phyloP scores from a whole-genome alignment of 2,888 invertebrate genomes.

The Dicyrtoma fusca region DNA sequence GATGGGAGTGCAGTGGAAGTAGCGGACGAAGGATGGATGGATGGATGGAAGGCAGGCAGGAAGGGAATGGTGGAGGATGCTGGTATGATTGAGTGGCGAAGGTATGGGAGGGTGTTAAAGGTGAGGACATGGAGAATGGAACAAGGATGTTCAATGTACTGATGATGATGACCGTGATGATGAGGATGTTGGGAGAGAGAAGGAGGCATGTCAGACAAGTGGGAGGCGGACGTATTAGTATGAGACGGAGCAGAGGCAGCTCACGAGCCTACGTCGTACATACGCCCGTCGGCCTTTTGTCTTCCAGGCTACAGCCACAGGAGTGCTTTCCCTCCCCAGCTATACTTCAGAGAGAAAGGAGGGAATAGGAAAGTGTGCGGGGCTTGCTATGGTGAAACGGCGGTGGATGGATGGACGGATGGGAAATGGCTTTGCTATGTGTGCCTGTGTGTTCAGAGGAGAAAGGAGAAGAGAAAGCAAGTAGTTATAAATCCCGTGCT shows the following conservation, averaged over 20 bases:
- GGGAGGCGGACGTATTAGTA: slow-evolving; percentile 19
- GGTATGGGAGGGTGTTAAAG: slow-evolving; percentile 17
- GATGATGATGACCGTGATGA: slow-evolving; percentile 34
- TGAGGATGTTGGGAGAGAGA: slow-evolving; percentile 34
- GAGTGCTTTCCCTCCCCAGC: background rate
- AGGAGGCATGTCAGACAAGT: slow-evolving; percentile 20
- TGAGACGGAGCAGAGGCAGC: slow-evolving; percentile 8
- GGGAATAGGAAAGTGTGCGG: background rate
- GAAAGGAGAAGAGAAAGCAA: slow-evolving; percentile 24
- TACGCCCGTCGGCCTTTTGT: too few species aligned
- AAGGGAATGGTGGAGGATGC: slow-evolving; percentile 3
- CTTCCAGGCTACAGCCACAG: too few species aligned
- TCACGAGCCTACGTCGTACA: background rate
- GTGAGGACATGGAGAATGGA: slow-evolving; percentile 30
- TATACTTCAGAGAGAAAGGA: background rate
- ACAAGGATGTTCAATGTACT: slow-evolving; percentile 29
- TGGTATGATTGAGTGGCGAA: slow-evolving; percentile 2
- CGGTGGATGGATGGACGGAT: background rate
- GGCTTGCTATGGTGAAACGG: background rate
- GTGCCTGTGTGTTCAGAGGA: background rate
- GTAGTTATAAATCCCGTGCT: slow-evolving; percentile 51
- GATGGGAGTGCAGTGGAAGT: background rate
- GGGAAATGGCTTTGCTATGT: too few species aligned
- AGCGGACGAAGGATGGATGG: background rate
- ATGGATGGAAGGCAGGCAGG: background rate